phyloP scores from a whole-genome alignment of 2,888 invertebrate genomes.

The Epinotia ramella region DNA sequence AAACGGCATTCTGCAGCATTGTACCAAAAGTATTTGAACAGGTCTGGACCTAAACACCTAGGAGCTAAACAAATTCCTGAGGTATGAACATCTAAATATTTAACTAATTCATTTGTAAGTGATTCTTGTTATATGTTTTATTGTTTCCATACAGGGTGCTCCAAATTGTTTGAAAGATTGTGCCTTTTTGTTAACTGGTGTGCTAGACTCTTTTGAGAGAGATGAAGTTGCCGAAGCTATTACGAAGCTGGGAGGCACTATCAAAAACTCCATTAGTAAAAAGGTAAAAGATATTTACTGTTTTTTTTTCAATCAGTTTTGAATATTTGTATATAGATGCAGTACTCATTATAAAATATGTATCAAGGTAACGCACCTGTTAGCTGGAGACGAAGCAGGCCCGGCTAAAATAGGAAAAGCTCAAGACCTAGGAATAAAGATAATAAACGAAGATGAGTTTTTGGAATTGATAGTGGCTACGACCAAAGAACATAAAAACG shows the following conservation, averaged over 20 bases:
- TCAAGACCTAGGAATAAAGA: constrained; percentile 88
- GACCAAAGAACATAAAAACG: constrained; percentile 61
- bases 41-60: constrained; percentile 92
- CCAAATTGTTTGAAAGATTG: constrained; percentile 89
- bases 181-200: constrained; percentile 93
- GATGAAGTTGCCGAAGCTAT: constrained; percentile 91
- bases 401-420: constrained; percentile 93
- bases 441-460: constrained; percentile 93
- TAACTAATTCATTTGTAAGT: not conserved
- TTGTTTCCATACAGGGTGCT: constrained; percentile 84
- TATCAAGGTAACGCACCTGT: constrained; percentile 89
- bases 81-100: constrained; percentile 72
- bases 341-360: not conserved
- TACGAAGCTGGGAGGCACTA: constrained; percentile 91
- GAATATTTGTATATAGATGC: no score
- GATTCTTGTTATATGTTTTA: constrained; percentile 11
- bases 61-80: constrained; percentile 94
- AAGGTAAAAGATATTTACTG: constrained; percentile 80
- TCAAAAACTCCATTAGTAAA: constrained; percentile 90
- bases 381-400: constrained; percentile 95
- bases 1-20: constrained; percentile 87
- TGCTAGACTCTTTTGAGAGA: constrained; percentile 94
- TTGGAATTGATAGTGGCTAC: constrained; percentile 90
- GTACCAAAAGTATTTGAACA: constrained; percentile 91
- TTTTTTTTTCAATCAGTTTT: not conserved